These are phyloP conservation scores for Oxytorus armatus DNA, from an alignment of 2,888 invertebrate species.

Conservation along the genomic window DNA sequence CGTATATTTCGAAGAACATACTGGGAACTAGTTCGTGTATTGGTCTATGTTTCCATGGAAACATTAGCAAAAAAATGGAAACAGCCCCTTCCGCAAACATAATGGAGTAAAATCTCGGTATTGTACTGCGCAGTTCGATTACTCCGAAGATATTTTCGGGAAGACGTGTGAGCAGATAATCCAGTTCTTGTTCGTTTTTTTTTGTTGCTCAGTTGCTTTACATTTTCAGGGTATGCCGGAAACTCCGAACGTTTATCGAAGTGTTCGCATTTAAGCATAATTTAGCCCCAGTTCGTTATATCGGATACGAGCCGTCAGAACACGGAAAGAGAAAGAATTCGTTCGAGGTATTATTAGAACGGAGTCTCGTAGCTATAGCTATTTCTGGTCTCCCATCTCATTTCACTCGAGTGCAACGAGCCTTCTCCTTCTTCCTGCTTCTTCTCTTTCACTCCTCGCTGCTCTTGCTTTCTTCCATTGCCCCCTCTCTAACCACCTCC, in stretches of 20 bases:
- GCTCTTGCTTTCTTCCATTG: not conserved
- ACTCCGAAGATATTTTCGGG: not conserved
- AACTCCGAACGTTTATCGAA: conserved; percentile 56
- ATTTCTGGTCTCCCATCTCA: conserved; percentile 56
- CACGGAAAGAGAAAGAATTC: conserved; percentile 67
- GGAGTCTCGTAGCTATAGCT: conserved; percentile 57
- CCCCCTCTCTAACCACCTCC: not conserved
- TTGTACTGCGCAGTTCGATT: not conserved
- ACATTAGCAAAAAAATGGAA: conserved; percentile 13
- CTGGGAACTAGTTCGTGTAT: conserved; percentile 1
- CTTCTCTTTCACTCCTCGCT: not conserved
- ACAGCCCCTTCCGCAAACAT: not conserved
- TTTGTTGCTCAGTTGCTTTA: no score
- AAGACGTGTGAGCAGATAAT: not conserved
- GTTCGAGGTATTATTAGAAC: conserved; percentile 75
- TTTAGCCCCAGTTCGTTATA: conserved; percentile 51
- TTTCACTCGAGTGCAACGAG: conserved; percentile 58
- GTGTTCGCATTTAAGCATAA: conserved; percentile 46
- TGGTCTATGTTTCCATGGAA: not conserved
- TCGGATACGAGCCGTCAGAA: conserved; percentile 46
- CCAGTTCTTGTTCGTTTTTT: not conserved
- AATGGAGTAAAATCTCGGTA: not conserved
- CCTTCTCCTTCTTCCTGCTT: conserved; percentile 57
- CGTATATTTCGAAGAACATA: conserved; percentile 62
- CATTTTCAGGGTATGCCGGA: conserved; percentile 25